A percentile compares a stretch with the other conserved stretches of the same genome.
phyloP scores from a whole-genome alignment of 1,140 invertebrate species.

The Drosophila quadrilineata region DNA sequence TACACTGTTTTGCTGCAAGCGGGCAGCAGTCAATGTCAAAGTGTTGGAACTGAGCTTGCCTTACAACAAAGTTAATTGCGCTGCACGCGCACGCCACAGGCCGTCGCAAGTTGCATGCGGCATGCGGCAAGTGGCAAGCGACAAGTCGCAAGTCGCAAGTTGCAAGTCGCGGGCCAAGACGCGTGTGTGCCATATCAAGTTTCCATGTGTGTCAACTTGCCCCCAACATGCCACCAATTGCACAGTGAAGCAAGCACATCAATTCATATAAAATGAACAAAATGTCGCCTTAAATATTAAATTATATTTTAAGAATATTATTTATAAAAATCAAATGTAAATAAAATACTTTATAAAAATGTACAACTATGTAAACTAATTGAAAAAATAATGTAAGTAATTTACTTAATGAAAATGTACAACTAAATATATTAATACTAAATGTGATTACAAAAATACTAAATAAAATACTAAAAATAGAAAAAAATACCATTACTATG shows the following conservation, averaged over 20 bases:
- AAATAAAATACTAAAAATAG: neutral
- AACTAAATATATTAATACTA: neutral
- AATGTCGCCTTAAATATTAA: too few species aligned
- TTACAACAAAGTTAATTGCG: constrained; percentile 78
- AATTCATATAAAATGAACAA: too few species aligned
- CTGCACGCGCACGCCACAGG: constrained; percentile 75
- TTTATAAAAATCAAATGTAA: too few species aligned
- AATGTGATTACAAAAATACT: too few species aligned
- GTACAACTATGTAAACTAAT: too few species aligned
- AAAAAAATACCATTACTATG: neutral
- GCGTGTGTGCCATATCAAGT: constrained; percentile 76
- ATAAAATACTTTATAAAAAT: too few species aligned
- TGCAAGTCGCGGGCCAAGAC: constrained; percentile 33
- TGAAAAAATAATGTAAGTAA: neutral
- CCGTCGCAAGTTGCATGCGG: neutral
- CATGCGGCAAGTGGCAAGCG: neutral
- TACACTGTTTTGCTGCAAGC: neutral
- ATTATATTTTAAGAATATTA: too few species aligned
- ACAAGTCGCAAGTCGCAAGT: constrained; percentile 25
- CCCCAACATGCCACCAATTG: neutral
- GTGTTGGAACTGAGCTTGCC: constrained; percentile 67
- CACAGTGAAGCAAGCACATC: constrained; percentile 35
- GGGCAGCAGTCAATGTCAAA: constrained; percentile 69
- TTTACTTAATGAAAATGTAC: neutral
- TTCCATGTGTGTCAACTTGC: constrained; percentile 68